Conservation (phyloP, 2,797 vertebrate species). For the Danio tinwini region DNA sequence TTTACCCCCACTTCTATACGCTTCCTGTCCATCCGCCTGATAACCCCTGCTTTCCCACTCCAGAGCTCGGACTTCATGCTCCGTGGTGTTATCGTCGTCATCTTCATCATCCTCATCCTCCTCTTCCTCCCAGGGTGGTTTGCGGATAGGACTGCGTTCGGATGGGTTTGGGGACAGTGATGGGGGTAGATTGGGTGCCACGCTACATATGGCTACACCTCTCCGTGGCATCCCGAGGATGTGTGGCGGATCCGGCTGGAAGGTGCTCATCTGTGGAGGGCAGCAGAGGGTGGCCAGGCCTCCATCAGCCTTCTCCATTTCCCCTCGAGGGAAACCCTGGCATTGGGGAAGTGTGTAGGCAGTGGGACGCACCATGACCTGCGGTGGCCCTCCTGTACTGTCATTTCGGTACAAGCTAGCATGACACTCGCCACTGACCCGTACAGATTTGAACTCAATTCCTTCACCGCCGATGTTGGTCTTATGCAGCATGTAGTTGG, state of each 20-base stretch:
- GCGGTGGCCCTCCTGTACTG: constrained; percentile 77
- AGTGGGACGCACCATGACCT: constrained; percentile 91
- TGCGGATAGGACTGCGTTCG: constrained; percentile 88
- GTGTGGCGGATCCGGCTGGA: constrained; percentile 87
- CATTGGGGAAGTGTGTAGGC: constrained; percentile 80
- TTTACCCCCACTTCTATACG: constrained; percentile 71
- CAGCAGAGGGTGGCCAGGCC: constrained; percentile 32
- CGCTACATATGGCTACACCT: constrained; percentile 95
- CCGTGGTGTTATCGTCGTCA: constrained; percentile 56
- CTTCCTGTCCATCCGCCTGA: constrained; percentile 72
- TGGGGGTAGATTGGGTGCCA: constrained; percentile 89
- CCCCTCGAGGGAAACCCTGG: constrained; percentile 61
- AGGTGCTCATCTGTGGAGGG: constrained; percentile 84
- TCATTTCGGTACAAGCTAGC: constrained; percentile 66
- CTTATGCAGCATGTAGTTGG: constrained; percentile 77
- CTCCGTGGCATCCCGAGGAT: constrained; percentile 81
- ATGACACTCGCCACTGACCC: constrained; percentile 63
- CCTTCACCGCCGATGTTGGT: constrained; percentile 69
- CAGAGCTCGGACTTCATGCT: constrained; percentile 4
- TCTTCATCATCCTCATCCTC: constrained; percentile 75
- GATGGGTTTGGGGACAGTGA: constrained; percentile 81
- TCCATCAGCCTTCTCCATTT: constrained; percentile 32
- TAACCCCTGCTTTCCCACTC: constrained; percentile 76
- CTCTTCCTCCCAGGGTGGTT: constrained; percentile 89
- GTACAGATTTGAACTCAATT: constrained; percentile 76